A percentile compares a stretch with the other conserved stretches of the same genome.
These are phyloP conservation scores for Anas platyrhynchos DNA, from an alignment of 2,113 vertebrate species.

Conservation along the genomic window DNA sequence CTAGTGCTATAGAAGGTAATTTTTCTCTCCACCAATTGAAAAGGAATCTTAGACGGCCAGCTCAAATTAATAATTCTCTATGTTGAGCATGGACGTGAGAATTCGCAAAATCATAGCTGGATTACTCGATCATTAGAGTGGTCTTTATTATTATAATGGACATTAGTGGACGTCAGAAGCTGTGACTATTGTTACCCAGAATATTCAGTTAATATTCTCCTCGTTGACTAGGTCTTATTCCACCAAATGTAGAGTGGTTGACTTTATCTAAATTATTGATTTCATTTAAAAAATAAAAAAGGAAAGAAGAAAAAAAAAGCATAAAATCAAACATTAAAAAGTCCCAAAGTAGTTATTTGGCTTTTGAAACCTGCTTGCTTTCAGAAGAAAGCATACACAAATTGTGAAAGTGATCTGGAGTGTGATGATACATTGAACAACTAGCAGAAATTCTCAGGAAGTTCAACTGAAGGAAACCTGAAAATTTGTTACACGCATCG, in stretches of 20 bases:
- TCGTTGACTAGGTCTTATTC: neutral
- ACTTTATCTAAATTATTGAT: neutral
- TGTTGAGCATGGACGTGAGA: neutral
- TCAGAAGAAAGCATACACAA: neutral
- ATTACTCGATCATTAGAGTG: neutral
- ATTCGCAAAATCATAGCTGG: neutral
- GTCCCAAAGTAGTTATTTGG: rapidly evolving
- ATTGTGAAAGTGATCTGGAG: neutral
- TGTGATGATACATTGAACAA: neutral
- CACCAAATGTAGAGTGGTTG: neutral
- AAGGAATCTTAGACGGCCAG: neutral
- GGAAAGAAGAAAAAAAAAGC: neutral
- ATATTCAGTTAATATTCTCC: neutral
- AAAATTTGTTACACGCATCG: neutral
- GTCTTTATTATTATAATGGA: too few relatives aligned
- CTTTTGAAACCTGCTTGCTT: neutral
- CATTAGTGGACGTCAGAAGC: neutral
- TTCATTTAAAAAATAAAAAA: neutral
- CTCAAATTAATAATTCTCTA: neutral
- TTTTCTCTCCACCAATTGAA: neutral
- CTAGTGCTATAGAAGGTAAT: neutral
- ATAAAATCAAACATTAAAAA: neutral
- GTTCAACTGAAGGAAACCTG: neutral
- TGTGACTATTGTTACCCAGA: neutral
- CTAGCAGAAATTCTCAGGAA: neutral